Percentiles rank a stretch among this genome's conserved stretches.
phyloP scores from a whole-genome alignment of 2,113 vertebrate genomes.

The Sinocyclocheilus anophthalmus region DNA sequence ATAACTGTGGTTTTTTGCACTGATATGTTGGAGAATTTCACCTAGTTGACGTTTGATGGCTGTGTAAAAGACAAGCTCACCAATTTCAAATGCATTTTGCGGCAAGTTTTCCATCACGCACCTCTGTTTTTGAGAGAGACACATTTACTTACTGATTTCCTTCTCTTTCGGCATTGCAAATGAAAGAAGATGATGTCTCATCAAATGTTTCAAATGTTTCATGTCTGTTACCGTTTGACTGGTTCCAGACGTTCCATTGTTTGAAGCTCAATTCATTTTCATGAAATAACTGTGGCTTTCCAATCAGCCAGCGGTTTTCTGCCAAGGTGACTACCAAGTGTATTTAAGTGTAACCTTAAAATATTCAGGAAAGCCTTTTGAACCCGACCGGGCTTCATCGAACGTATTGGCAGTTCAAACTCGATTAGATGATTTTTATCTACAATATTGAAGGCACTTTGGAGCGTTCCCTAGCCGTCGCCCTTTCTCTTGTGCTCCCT shows the following conservation, averaged over 20 bases:
- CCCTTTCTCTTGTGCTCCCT: constrained; percentile 37
- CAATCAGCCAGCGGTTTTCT: not conserved
- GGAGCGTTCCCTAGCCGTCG: not conserved
- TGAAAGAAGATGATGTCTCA: not conserved
- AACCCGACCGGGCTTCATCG: not conserved
- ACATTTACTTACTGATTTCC: not conserved
- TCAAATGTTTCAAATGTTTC: not conserved
- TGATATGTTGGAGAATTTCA: not conserved
- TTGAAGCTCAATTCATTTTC: not conserved
- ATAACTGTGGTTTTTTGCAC: constrained; percentile 8
- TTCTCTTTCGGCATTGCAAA: not conserved
- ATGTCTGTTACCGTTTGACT: not conserved
- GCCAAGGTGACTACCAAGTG: constrained; percentile 6
- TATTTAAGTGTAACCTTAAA: constrained; percentile 36
- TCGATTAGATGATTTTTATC: constrained; percentile 45
- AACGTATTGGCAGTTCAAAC: constrained; percentile 47
- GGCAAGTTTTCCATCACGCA: too few species aligned
- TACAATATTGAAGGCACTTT: not conserved
- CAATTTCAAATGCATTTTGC: not conserved
- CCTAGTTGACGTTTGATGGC: not conserved
- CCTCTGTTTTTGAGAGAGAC: not conserved
- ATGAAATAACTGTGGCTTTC: constrained; percentile 5
- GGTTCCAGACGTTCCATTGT: not conserved
- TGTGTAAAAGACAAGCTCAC: not conserved
- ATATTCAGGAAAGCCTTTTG: constrained; percentile 34